phyloP scores from a whole-genome alignment of 2,113 vertebrate species.

The Microtus pennsylvanicus region DNA sequence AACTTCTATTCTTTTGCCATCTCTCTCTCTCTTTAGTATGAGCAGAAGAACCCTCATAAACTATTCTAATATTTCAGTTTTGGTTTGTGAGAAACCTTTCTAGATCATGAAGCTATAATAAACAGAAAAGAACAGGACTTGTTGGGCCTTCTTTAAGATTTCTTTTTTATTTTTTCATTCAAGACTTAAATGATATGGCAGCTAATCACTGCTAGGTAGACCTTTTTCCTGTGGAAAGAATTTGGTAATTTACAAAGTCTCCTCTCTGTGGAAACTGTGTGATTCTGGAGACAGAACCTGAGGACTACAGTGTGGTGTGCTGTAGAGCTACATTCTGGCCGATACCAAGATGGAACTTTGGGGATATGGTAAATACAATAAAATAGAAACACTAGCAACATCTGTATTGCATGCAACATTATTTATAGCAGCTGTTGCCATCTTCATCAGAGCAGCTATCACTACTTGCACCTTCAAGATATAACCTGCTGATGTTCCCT shows the following conservation, averaged over 20 bases:
- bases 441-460: neutral
- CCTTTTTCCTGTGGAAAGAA: constrained; percentile 23
- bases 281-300: neutral
- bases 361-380: neutral
- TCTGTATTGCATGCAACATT: neutral
- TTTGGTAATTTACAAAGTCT: neutral
- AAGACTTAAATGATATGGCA: neutral
- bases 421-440: too few relatives aligned
- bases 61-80: neutral
- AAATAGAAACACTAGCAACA: neutral
- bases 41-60: constrained; percentile 5
- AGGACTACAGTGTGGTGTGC: neutral
- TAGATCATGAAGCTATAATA: too few relatives aligned
- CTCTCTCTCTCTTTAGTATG: neutral
- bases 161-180: neutral
- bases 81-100: neutral
- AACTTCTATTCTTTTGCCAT: neutral
- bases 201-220: neutral
- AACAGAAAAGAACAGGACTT: too few relatives aligned
- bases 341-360: neutral
- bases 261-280: neutral
- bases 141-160: neutral
- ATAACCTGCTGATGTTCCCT: neutral
- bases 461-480: neutral
- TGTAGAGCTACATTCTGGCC: constrained; percentile 9